phyloP scores from a whole-genome alignment of 2,888 invertebrate genomes.

The Drosophila subquinaria region DNA sequence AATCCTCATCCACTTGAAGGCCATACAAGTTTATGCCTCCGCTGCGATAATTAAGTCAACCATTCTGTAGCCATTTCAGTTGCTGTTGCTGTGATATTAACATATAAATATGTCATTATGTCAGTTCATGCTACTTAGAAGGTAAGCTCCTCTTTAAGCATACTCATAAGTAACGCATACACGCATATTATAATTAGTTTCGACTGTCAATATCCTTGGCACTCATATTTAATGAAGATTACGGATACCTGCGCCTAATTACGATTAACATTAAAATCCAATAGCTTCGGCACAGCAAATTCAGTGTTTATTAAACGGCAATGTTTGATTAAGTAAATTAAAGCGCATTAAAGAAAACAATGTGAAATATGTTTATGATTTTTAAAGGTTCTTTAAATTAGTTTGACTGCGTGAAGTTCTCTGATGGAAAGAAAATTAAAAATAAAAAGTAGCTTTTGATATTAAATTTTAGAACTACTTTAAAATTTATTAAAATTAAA shows the following conservation, averaged over 20 bases:
- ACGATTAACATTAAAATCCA: slow-evolving; percentile 9
- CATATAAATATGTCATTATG: slow-evolving; percentile 76
- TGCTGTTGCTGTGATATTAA: slow-evolving; percentile 52
- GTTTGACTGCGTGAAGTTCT: too few species aligned
- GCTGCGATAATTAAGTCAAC: slow-evolving; percentile 70
- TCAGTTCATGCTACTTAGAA: slow-evolving; percentile 38
- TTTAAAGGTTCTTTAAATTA: too few species aligned
- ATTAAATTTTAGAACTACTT: too few species aligned
- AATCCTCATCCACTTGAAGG: slow-evolving; percentile 23
- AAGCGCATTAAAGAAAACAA: background rate
- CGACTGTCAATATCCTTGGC: slow-evolving; percentile 46
- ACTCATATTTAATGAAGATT: slow-evolving; percentile 54
- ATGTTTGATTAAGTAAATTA: background rate
- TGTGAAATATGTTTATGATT: too few species aligned
- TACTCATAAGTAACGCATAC: slow-evolving; percentile 27
- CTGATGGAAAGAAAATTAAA: too few species aligned
- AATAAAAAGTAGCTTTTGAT: too few species aligned
- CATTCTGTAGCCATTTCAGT: slow-evolving; percentile 29
- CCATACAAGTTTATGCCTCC: slow-evolving; percentile 6
- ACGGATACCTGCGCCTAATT: slow-evolving; percentile 32
- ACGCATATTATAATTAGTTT: slow-evolving; percentile 60
- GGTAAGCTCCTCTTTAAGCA: slow-evolving; percentile 18
- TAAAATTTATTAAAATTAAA: too few species aligned
- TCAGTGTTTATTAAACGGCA: background rate
- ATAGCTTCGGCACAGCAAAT: slow-evolving; percentile 13